Evolutionary conservation across 2,888 invertebrate species (phyloP), one percentile per base, ranked within the genome.

Genomic region (Willowsia nigromaculata): DNA sequence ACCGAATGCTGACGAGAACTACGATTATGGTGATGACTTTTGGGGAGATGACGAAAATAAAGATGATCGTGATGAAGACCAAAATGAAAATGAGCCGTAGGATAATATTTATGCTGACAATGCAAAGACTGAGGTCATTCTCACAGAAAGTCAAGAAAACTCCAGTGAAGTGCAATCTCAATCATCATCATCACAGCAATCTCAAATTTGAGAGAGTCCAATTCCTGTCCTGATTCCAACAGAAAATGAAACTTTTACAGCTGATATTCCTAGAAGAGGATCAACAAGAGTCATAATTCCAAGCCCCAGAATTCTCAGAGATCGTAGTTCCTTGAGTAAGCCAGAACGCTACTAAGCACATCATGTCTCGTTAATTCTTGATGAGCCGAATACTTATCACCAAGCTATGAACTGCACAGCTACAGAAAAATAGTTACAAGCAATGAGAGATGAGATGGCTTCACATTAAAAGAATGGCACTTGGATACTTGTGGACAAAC

Each of bases 181-280:
- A n/a, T n/a, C n/a, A n/a, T n/a, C n/a, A n/a, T n/a, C n/a, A n/a
- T n/a, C n/a, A 94, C 0, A 92, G 93, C 85, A 94, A 94, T 90
- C 22, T 93, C 3, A 94, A 94, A 93, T 90, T 92, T 59, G 27
- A 53, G 15, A 22, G 25, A n/a, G n/a, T n/a, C 30, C 59, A 27
- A 43, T 62, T 11, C 30, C 53, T 43, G 82, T 62, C 6, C 11
- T 25, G 2, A 15, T 82, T 7, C 6, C 11, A 18, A 82, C 82
- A 3, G 47, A 18, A 7, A n/a, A 65, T 0, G 82, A 76, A 59
- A 53, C 6, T 11, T 62, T n/a, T 13, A 62, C 27, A 30, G 65
- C 65, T 25, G 15, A n/a, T 1, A 15, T 62, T n/a, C 82, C 68
- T 6, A 40, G 40, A 27, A 83, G 30, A 11, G 30, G 33, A 13